Evolutionary conservation across 2,888 invertebrate species (phyloP).

Genomic region (Pocota personata): DNA sequence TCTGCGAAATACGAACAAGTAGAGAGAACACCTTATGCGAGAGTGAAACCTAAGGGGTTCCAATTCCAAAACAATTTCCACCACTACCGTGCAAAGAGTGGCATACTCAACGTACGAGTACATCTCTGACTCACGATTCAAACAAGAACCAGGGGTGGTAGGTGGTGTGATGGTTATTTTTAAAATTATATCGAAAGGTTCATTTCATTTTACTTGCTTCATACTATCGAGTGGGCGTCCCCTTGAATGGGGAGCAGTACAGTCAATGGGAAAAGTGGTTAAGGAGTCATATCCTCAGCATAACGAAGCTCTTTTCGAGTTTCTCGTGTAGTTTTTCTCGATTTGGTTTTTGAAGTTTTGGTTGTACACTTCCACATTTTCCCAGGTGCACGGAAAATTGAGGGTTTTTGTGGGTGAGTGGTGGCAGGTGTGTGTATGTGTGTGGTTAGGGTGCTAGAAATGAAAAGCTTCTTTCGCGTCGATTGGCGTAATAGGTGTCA

Average conservation of each 20-base stretch:
- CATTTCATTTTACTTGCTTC: slow-evolving; percentile 8
- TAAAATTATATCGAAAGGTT: not conserved
- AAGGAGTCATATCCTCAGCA: not conserved
- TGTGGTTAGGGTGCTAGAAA: slow-evolving; percentile 2
- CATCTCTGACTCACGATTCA: slow-evolving; percentile 19
- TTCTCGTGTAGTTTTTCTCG: not conserved
- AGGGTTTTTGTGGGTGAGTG: too few relatives aligned
- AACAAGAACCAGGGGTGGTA: not conserved
- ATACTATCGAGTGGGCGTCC: slow-evolving; percentile 24
- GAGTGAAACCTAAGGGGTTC: not conserved
- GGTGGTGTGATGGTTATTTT: not conserved
- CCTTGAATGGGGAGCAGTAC: not conserved
- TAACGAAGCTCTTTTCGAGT: not conserved
- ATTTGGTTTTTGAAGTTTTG: not conserved
- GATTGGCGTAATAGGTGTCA: slow-evolving; percentile 47
- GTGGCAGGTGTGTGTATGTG: not conserved
- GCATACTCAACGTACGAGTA: too few relatives aligned
- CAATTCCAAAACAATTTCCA: not conserved
- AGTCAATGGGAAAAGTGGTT: slow-evolving; percentile 1
- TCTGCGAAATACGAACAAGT: too few relatives aligned
- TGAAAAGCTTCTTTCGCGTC: slow-evolving; percentile 27
- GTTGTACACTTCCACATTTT: not conserved
- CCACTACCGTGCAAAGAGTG: not conserved
- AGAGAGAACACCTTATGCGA: too few relatives aligned
- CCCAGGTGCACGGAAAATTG: not conserved